Conservation (phyloP, 2,888 invertebrate genomes). For the Rotaria macrura region DNA sequence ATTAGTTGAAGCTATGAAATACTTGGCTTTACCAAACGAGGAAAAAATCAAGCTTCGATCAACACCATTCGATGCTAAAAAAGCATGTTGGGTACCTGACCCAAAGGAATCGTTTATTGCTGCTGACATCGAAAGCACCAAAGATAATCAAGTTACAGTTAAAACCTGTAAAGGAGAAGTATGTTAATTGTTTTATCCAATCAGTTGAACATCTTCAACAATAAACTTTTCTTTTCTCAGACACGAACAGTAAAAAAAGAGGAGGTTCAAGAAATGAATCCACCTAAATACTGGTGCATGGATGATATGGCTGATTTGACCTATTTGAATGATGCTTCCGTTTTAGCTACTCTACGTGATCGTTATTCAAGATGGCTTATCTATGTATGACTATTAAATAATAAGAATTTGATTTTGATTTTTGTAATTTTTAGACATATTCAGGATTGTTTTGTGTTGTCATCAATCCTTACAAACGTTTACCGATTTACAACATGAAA, state of each 20-base stretch:
- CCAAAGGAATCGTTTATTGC: constrained; percentile 92
- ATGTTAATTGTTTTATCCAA: neutral
- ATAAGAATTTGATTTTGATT: too few relatives aligned
- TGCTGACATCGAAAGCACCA: constrained; percentile 95
- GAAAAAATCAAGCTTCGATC: constrained; percentile 28
- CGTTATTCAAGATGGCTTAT: neutral
- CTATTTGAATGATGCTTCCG: constrained; percentile 97
- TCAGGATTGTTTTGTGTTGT: constrained; percentile 99
- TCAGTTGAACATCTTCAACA: neutral
- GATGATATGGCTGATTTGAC: constrained; percentile 99
- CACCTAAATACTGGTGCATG: constrained; percentile 98
- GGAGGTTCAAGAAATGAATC: constrained; percentile 78
- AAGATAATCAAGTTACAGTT: constrained; percentile 84
- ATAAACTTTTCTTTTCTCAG: neutral
- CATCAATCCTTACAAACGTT: constrained; percentile 95
- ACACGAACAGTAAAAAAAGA: constrained; percentile 64
- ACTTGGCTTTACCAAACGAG: constrained; percentile 23
- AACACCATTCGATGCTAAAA: constrained; percentile 89
- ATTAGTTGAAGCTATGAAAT: constrained; percentile 31
- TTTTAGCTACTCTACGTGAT: constrained; percentile 54
- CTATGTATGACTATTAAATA: constrained; percentile 38
- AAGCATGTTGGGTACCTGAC: constrained; percentile 96
- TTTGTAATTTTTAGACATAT: constrained; percentile 70
- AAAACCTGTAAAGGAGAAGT: constrained; percentile 43
- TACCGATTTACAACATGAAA: constrained; percentile 91